Evolutionary conservation across 2,888 invertebrate species (phyloP).

Genomic region (Hymenopus coronatus): DNA sequence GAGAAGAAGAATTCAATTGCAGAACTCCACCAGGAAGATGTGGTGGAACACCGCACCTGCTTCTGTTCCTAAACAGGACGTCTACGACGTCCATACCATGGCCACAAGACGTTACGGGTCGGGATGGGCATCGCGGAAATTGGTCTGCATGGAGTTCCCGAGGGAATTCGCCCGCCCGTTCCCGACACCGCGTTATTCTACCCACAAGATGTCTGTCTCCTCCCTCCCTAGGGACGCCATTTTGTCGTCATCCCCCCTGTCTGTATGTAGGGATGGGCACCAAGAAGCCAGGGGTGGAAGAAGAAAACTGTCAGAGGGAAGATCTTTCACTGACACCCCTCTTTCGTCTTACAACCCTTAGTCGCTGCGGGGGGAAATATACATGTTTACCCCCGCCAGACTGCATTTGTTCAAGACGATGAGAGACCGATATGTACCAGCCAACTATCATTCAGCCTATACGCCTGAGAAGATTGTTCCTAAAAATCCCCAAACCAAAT

Average conservation of each 20-base stretch:
- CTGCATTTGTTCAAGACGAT: background rate
- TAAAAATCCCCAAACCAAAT: background rate
- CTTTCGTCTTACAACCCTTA: background rate
- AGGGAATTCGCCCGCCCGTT: constrained; percentile 23
- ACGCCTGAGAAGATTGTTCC: background rate
- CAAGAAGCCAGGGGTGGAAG: constrained; percentile 20
- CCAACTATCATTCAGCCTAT: too few relatives aligned
- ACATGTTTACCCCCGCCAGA: background rate
- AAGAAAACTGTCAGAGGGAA: constrained; percentile 24
- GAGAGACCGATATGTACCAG: background rate
- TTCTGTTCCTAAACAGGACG: background rate
- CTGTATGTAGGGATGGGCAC: constrained; percentile 26
- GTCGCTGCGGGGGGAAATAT: background rate
- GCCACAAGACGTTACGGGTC: background rate
- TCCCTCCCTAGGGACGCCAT: constrained; percentile 40
- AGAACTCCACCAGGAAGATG: too few relatives aligned
- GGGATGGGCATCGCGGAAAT: constrained; percentile 6
- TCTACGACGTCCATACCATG: background rate
- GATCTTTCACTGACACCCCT: constrained; percentile 23
- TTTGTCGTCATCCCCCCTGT: constrained; percentile 38
- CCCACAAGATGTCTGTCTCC: constrained; percentile 29
- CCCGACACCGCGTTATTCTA: constrained; percentile 27
- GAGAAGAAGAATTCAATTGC: too few relatives aligned
- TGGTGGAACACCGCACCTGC: too few relatives aligned
- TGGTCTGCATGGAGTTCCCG: constrained; percentile 10